A percentile compares a stretch with the other conserved stretches of the same genome.
These are phyloP conservation scores for Vandiemenella viatica DNA, from an alignment of 2,888 invertebrate species.

Conservation along the genomic window DNA sequence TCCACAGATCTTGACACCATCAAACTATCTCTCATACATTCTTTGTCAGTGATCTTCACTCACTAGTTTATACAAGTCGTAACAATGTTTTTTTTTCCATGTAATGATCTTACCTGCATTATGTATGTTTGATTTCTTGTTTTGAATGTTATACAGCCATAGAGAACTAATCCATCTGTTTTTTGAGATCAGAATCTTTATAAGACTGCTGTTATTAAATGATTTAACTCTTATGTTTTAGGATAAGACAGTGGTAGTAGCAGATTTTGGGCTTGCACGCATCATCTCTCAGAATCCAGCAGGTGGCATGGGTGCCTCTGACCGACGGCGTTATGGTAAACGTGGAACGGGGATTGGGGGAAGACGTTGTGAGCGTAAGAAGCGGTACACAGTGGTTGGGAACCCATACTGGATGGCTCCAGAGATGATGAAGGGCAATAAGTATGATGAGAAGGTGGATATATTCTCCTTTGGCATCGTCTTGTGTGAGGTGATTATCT, in stretches of 20 bases:
- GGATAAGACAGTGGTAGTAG: slow-evolving; percentile 85
- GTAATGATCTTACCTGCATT: no score
- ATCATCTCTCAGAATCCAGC: slow-evolving; percentile 38
- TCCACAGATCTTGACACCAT: no score
- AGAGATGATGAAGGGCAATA: slow-evolving; percentile 94
- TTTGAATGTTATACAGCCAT: no score
- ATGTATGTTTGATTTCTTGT: no score
- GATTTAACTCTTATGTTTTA: slow-evolving; percentile 24
- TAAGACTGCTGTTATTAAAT: no score
- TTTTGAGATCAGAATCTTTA: no score
- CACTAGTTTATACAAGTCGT: no score
- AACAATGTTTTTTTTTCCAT: no score
- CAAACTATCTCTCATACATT: no score
- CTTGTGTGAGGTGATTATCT: slow-evolving; percentile 62
- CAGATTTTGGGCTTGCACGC: slow-evolving; percentile 86
- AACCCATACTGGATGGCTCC: slow-evolving; percentile 99
- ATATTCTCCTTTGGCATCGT: slow-evolving; percentile 93
- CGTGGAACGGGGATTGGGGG: slow-evolving; percentile 28
- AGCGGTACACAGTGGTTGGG: slow-evolving; percentile 88
- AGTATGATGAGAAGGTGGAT: slow-evolving; percentile 92
- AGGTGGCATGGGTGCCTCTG: slow-evolving; percentile 14
- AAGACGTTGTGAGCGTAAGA: slow-evolving; percentile 51
- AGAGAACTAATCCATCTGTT: no score
- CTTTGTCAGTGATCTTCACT: no score
- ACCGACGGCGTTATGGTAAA: slow-evolving; percentile 24